phyloP scores from a whole-genome alignment of 2,888 invertebrate species.

The Crossocerus cetratus region DNA sequence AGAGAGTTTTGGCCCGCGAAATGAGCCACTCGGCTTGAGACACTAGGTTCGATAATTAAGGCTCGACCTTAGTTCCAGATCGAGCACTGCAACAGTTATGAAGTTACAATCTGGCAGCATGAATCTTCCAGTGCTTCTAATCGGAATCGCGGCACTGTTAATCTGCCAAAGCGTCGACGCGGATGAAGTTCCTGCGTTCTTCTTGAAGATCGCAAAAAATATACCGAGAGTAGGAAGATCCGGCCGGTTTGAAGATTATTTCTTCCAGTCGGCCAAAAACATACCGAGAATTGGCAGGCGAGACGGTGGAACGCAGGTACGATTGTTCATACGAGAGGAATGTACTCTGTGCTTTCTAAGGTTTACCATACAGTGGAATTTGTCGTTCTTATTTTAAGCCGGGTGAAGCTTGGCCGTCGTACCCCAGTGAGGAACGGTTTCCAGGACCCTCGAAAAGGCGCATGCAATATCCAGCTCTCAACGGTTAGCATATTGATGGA shows the following conservation, averaged over 20 bases:
- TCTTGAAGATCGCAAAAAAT: conserved; percentile 72
- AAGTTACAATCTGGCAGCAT: not conserved
- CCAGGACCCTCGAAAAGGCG: conserved; percentile 52
- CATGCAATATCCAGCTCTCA: conserved; percentile 39
- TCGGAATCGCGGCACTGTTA: conserved; percentile 16
- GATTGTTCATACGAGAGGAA: not conserved
- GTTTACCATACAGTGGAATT: not conserved
- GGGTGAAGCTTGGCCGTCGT: conserved; percentile 24
- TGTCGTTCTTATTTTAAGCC: conserved; percentile 25
- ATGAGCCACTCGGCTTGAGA: not conserved
- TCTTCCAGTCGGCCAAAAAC: conserved; percentile 63
- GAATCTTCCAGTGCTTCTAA: conserved; percentile 25
- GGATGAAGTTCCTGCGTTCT: conserved; percentile 71
- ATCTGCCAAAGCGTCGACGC: conserved; percentile 37
- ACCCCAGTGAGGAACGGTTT: conserved; percentile 27
- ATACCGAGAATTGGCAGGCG: conserved; percentile 60
- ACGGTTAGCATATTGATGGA: conserved; percentile 33
- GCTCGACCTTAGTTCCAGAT: conserved; percentile 24
- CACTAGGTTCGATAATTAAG: not conserved
- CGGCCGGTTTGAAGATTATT: conserved; percentile 63
- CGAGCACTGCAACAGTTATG: conserved; percentile 10
- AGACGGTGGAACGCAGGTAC: conserved; percentile 51
- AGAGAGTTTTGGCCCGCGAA: not conserved
- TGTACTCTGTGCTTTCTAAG: not conserved
- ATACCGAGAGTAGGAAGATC: conserved; percentile 70